Conservation (phyloP, 1,140 invertebrate genomes). For the Lepeophtheirus salmonis region DNA sequence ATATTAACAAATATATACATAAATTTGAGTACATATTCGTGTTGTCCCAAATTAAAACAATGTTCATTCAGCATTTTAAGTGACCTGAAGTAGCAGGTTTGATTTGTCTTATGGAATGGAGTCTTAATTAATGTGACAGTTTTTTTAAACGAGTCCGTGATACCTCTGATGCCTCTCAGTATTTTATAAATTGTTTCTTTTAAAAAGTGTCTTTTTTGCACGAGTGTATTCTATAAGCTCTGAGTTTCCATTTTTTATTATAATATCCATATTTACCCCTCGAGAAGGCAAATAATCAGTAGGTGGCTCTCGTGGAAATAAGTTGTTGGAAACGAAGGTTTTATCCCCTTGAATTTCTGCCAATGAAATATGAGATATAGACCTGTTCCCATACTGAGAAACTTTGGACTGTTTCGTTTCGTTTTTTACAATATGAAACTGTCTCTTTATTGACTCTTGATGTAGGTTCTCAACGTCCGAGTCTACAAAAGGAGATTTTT, state of each 20-base stretch:
- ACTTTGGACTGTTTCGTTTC: background rate
- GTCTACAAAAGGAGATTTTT: background rate
- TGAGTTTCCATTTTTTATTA: too few species aligned
- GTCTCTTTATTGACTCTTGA: background rate
- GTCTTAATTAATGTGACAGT: too few species aligned
- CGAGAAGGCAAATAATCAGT: too few species aligned
- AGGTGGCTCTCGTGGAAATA: too few species aligned
- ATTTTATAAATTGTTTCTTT: too few species aligned
- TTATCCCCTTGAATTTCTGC: background rate
- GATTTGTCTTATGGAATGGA: background rate
- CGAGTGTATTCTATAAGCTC: too few species aligned
- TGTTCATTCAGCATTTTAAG: background rate
- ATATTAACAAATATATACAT: background rate
- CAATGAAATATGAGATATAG: background rate
- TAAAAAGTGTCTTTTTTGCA: too few species aligned
- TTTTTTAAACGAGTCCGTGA: too few species aligned
- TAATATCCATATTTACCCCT: too few species aligned
- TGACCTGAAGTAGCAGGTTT: background rate
- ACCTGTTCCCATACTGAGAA: background rate
- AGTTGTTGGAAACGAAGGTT: too few species aligned
- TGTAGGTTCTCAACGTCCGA: background rate
- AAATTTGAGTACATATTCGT: background rate
- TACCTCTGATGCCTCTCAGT: too few species aligned
- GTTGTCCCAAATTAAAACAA: background rate
- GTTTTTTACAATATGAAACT: background rate